Evolutionary conservation across 2,888 invertebrate genomes (phyloP), one percentile per base, ranked within the genome.

Genomic region (Dusona sp.): DNA sequence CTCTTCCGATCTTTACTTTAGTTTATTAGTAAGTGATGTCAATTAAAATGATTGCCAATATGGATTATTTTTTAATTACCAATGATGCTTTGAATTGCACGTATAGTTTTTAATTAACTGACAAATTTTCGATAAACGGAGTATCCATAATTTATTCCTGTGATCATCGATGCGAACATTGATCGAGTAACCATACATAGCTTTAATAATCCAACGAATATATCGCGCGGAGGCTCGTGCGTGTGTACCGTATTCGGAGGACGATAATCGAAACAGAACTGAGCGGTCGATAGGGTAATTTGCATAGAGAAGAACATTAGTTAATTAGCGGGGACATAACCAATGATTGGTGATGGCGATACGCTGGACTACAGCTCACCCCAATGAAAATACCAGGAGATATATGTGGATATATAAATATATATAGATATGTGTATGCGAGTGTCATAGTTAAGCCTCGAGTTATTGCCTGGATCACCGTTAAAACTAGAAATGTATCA

Each of bases 391-490:
- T 33, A 29, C 54, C 29, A 16, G 19, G 25, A 64, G 45, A 72
- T 42, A 36, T 48, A 25, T 57, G 11, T 9, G 16, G 22, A 61
- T 61, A 57, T 25, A 19, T 70, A 42, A 13, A 42, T 73, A 48
- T 22, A 64, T 61, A 48, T 57, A n/a, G 42, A 67, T 54, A 68
- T 25, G 25, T 13, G 29, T 0, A 8, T 25, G 54, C n/a, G 6
- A 7, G 36, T 48, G 33, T 67, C 22, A 57, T 84, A 89, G 90
- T 90, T 94, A 93, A 94, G 92, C 93, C 91, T 90, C 89, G 91
- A 94, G 93, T 94, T 94, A 94, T 94, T 93, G 93, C 92, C 89
- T 74, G 93, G 94, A 94, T 94, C 93, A 94, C 93, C 93, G 93
- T 93, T 94, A 93, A 94, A 93, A 93, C 91, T 93, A 90, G 91